These are phyloP conservation scores for Montifringilla adamsi DNA, from an alignment of 2,113 vertebrate species.

Conservation along the genomic window DNA sequence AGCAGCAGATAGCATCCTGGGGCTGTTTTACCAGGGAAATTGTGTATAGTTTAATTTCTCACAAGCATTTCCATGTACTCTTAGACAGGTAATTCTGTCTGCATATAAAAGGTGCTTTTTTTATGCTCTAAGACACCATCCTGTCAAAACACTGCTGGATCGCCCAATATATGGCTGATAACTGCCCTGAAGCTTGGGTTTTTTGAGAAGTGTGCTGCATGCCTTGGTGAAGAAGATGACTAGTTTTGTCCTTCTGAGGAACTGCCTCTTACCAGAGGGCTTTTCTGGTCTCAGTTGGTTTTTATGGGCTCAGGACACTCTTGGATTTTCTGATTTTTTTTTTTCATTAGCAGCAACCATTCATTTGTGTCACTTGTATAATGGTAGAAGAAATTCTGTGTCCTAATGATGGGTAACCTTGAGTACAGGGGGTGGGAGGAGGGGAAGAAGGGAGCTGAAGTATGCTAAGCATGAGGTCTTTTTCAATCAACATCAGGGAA, in stretches of 20 bases:
- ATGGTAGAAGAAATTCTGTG: background rate
- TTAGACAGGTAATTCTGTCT: constrained; percentile 10
- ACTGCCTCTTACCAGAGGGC: background rate
- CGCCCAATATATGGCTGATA: background rate
- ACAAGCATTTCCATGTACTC: background rate
- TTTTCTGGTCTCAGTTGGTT: background rate
- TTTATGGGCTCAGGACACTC: background rate
- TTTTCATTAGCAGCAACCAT: background rate
- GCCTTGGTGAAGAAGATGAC: background rate
- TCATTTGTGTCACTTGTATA: background rate
- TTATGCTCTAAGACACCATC: background rate
- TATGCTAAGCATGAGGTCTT: background rate
- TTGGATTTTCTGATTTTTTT: background rate
- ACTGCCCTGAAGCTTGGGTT: background rate
- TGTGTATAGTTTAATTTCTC: constrained; percentile 20
- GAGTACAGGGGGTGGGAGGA: background rate
- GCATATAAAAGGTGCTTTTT: background rate
- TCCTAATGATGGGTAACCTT: background rate
- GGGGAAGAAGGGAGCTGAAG: background rate
- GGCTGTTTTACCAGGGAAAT: background rate
- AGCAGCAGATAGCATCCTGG: background rate
- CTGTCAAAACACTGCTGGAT: constrained; percentile 18
- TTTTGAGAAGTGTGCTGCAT: background rate
- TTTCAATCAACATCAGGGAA: background rate
- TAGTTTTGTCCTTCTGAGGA: background rate